Evolutionary conservation across 2,888 invertebrate species (phyloP).

Genomic region (Dromius quadrimaculatus): DNA sequence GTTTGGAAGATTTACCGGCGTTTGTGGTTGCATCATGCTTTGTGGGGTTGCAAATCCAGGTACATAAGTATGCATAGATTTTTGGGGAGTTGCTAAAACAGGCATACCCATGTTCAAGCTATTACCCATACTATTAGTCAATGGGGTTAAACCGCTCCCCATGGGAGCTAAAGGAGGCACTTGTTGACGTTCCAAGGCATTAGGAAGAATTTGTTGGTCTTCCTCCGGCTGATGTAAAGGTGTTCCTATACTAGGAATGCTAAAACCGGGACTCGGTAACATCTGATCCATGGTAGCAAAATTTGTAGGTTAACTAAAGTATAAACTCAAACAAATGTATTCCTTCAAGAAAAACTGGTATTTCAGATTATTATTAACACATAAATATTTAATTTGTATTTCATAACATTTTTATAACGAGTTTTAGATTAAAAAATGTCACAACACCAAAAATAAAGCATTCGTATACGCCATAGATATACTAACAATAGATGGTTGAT

Average conservation of each 20-base stretch:
- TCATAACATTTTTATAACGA: no score
- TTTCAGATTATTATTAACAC: no score
- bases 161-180: slow-evolving; percentile 72
- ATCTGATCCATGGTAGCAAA: slow-evolving; percentile 83
- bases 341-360: no score
- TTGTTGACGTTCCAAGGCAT: slow-evolving; percentile 82
- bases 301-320: slow-evolving; percentile 32
- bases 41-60: slow-evolving; percentile 84
- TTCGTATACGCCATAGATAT: no score
- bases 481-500: no score
- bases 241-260: slow-evolving; percentile 91
- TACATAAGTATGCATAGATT: slow-evolving; percentile 81
- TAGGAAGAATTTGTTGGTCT: slow-evolving; percentile 89
- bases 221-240: slow-evolving; percentile 92
- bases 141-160: slow-evolving; percentile 69
- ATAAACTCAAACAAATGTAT: no score
- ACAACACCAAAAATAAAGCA: no score
- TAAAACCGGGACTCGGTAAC: slow-evolving; percentile 89
- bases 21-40: slow-evolving; percentile 90
- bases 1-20: slow-evolving; percentile 74
- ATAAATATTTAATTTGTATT: no score
- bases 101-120: slow-evolving; percentile 73
- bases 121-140: slow-evolving; percentile 58
- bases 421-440: no score
- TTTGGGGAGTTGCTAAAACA: slow-evolving; percentile 77